Evolutionary conservation across 2,888 invertebrate species (phyloP).

Genomic region (Carpatolechia fugitivella): DNA sequence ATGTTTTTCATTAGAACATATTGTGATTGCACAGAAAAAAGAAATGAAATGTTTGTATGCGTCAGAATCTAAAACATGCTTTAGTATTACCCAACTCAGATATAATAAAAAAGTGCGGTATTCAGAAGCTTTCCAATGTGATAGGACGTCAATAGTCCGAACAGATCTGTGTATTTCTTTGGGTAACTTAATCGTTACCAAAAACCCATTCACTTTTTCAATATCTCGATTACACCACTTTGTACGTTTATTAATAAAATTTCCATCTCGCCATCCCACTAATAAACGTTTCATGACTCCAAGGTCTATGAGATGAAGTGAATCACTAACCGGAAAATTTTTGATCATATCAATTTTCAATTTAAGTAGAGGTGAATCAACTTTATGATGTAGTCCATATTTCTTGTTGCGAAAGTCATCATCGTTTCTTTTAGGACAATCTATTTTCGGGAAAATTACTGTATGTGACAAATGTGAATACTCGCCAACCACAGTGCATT

Average conservation of each 20-base stretch:
- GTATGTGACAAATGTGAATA: constrained; percentile 19
- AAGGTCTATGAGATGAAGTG: constrained; percentile 22
- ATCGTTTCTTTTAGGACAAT: constrained; percentile 20
- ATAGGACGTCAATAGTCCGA: constrained; percentile 20
- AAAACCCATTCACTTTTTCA: constrained; percentile 18
- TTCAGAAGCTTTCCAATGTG: constrained; percentile 30
- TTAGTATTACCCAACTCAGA: constrained; percentile 24
- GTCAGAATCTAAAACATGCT: constrained; percentile 15
- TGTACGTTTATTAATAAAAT: constrained; percentile 16
- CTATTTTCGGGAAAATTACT: constrained; percentile 11
- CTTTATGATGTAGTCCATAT: constrained; percentile 22
- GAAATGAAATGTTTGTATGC: constrained; percentile 25
- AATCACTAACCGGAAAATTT: constrained; percentile 19
- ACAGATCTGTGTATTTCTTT: constrained; percentile 26
- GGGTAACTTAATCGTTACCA: constrained; percentile 21
- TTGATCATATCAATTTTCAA: constrained; percentile 18
- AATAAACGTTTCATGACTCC: constrained; percentile 19
- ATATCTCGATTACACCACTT: constrained; percentile 22
- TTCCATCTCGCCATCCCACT: constrained; percentile 25
- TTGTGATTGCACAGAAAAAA: constrained; percentile 27
- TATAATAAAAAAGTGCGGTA: constrained; percentile 26
- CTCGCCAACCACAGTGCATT: constrained; percentile 19
- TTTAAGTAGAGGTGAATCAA: constrained; percentile 17
- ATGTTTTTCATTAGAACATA: constrained; percentile 23
- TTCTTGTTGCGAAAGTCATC: constrained; percentile 24